Evolutionary conservation across 1,140 invertebrate genomes (phyloP), one percentile per base, ranked within the genome.

Genomic region (Akabosia matsudoensis): DNA sequence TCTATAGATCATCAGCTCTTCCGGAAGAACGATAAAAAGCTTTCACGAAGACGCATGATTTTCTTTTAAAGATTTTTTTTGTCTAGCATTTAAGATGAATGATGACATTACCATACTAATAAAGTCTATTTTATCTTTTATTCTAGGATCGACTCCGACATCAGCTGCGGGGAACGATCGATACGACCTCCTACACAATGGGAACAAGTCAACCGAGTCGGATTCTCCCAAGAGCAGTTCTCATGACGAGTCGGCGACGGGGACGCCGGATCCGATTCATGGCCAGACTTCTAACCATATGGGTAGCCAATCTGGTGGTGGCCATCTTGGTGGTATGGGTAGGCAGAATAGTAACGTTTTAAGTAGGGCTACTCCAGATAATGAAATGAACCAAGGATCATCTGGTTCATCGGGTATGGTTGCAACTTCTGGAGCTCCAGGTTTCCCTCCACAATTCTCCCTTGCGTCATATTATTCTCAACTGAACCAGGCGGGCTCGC

Each of bases 191-290:
- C 26, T 75, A n/a, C 79, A 81, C 79, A 81, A 54, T 73, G 79
- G 78, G 70, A 79, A 78, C 76, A 81, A 81, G 73, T 81, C 79
- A 70, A 77, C 77, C 61, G 80, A 76, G 74, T 81, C 79, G 52
- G 80, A 81, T 70, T 81, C 80, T 33, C 80, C 80, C 61, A 81
- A 81, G 76, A 81, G 80, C 70, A 79, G 76, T 78, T 81, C 80
- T 67, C 80, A 81, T 76, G 80, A 81, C 67, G 80, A 80, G 30
- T 77, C 77, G 31, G 75, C 78, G 22, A 76, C 74, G 31, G 75
- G 52, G 26, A 81, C 80, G 18, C 80, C 80, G 34, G 80, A 81
- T 54, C 80, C 78, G 70, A 30, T 78, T 51, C 70, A 72, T 67
- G 61, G 61, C n/a, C 70, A 3, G 70, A 72, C 34, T 72, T 72